Evolutionary conservation across 2,888 invertebrate genomes (phyloP).

Genomic region (Hemaris fuciformis): DNA sequence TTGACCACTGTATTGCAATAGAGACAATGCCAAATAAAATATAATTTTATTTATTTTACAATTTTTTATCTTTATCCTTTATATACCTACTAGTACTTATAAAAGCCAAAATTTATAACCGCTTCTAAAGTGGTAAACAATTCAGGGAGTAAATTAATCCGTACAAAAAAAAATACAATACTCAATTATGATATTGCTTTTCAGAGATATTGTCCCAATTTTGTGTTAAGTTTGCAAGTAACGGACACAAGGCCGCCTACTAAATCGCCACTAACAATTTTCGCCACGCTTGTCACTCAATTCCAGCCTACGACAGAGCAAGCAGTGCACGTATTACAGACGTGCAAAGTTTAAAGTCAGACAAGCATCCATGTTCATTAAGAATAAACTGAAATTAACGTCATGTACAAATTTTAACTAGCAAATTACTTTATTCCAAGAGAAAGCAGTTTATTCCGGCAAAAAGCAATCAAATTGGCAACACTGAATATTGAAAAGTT

Average conservation of each 20-base stretch:
- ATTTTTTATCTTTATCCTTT: too few species aligned
- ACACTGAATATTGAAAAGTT: background rate
- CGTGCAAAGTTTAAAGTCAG: conserved; percentile 43
- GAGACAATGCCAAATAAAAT: too few species aligned
- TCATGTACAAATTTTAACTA: conserved; percentile 27
- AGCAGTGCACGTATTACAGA: conserved; percentile 39
- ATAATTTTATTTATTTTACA: too few species aligned
- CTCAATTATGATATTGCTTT: too few species aligned
- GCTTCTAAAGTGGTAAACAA: too few species aligned
- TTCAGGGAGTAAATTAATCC: too few species aligned
- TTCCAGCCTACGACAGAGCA: conserved; percentile 25
- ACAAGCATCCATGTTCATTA: conserved; percentile 45
- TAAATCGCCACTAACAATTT: background rate
- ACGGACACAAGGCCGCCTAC: background rate
- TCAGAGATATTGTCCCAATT: too few species aligned
- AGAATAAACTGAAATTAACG: conserved; percentile 30
- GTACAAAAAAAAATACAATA: too few species aligned
- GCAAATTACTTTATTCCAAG: conserved; percentile 11
- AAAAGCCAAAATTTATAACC: too few species aligned
- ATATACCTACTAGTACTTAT: too few species aligned
- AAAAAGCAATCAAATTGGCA: background rate
- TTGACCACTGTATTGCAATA: too few species aligned
- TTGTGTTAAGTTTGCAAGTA: too few species aligned
- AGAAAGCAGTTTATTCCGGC: conserved; percentile 19
- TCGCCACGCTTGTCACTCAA: conserved; percentile 13